These are phyloP conservation scores for Poeciliopsis turneri DNA, from an alignment of 2,797 vertebrate species.

Conservation along the genomic window DNA sequence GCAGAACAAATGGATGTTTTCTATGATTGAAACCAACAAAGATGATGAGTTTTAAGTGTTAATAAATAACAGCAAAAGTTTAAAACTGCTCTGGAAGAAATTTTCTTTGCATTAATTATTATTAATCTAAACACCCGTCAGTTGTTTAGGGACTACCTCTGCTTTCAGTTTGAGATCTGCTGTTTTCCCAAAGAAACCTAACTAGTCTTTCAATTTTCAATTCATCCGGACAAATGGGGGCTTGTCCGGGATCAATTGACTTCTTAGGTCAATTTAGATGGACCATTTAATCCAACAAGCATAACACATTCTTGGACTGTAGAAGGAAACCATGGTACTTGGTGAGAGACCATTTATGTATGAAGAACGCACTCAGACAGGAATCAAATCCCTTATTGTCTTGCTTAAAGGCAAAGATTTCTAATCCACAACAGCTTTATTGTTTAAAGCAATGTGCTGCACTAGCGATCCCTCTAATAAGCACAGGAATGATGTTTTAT, in stretches of 20 bases:
- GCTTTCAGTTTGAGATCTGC: neutral
- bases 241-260: neutral
- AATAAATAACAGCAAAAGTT: neutral
- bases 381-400: neutral
- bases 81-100: neutral
- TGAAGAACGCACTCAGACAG: neutral
- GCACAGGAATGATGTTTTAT: too few species aligned
- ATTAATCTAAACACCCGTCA: neutral
- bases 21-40: conserved; percentile 19
- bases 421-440: neutral
- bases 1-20: conserved; percentile 5
- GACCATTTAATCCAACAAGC: neutral
- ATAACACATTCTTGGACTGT: neutral
- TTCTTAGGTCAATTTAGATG: neutral
- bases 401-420: neutral
- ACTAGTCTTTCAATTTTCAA: neutral
- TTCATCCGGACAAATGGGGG: too few species aligned
- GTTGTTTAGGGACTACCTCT: neutral
- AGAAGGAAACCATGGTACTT: neutral
- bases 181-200: neutral
- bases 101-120: neutral
- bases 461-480: neutral
- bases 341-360: neutral
- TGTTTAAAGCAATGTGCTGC: neutral
- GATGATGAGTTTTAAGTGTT: neutral